These are phyloP conservation scores for Cyrtodaria siliqua DNA, from an alignment of 2,888 invertebrate species.

Conservation along the genomic window DNA sequence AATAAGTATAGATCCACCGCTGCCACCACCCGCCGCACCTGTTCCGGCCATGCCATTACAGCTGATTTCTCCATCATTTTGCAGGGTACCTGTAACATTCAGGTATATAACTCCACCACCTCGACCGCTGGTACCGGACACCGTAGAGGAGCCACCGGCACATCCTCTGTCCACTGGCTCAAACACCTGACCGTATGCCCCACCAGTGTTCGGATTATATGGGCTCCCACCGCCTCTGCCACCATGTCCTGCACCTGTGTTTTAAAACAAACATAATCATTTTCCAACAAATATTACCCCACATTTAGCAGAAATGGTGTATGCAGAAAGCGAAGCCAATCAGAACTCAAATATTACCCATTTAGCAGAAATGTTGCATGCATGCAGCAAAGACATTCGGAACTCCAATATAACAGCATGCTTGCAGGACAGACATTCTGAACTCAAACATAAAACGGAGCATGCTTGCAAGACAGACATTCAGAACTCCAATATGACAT, in stretches of 20 bases:
- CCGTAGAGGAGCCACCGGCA: slow-evolving; percentile 64
- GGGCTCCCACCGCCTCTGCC: slow-evolving; percentile 74
- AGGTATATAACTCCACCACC: slow-evolving; percentile 74
- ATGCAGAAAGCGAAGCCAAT: too few species aligned
- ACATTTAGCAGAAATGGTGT: too few species aligned
- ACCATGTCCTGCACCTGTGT: slow-evolving; percentile 80
- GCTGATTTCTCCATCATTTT: slow-evolving; percentile 73
- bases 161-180: slow-evolving; percentile 72
- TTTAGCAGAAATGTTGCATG: too few species aligned
- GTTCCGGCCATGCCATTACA: slow-evolving; percentile 69
- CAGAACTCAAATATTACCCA: too few species aligned
- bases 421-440: too few species aligned
- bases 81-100: slow-evolving; percentile 63
- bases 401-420: too few species aligned
- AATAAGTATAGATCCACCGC: slow-evolving; percentile 73
- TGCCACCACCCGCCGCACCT: slow-evolving; percentile 70
- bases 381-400: too few species aligned
- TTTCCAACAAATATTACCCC: too few species aligned
- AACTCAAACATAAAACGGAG: too few species aligned
- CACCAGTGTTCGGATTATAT: slow-evolving; percentile 58
- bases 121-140: slow-evolving; percentile 47
- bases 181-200: slow-evolving; percentile 70
- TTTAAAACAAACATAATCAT: too few species aligned
- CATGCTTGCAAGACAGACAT: too few species aligned
- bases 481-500: too few species aligned